Conservation (phyloP, 2,797 vertebrate genomes). For the Lacerta bilineata region DNA sequence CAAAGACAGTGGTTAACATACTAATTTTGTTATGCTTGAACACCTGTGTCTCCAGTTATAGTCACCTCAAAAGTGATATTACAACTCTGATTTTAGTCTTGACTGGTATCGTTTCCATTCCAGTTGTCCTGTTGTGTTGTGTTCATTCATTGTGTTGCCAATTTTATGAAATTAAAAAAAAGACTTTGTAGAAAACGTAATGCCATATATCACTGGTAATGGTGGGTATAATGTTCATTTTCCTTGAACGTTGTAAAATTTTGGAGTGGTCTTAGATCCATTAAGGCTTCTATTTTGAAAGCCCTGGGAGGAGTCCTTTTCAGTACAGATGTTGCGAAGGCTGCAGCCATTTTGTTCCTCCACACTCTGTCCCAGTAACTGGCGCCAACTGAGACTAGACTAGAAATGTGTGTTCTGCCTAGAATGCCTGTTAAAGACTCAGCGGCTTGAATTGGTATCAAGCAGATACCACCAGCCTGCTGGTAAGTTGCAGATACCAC, state of each 20-base stretch:
- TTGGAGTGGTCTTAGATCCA: neutral
- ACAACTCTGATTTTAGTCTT: constrained; percentile 15
- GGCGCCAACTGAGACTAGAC: neutral
- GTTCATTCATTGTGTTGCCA: neutral
- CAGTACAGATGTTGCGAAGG: neutral
- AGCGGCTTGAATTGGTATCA: neutral
- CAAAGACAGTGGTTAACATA: neutral
- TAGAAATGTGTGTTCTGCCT: neutral
- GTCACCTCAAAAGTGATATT: neutral
- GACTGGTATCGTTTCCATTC: neutral
- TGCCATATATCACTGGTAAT: neutral
- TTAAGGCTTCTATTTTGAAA: neutral
- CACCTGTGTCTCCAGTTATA: neutral
- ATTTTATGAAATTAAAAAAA: neutral
- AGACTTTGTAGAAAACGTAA: neutral
- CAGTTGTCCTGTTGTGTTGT: neutral
- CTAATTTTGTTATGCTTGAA: neutral
- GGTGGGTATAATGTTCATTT: neutral
- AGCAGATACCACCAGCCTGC: neutral
- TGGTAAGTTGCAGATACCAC: neutral
- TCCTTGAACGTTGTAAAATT: too few relatives aligned
- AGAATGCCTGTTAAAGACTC: neutral
- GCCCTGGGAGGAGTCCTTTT: neutral
- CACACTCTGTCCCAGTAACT: neutral
- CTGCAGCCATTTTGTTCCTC: neutral